A percentile compares a stretch with the other conserved stretches of the same genome.
These are phyloP conservation scores for Alectura lathami DNA, from an alignment of 2,113 vertebrate genomes.

Conservation along the genomic window DNA sequence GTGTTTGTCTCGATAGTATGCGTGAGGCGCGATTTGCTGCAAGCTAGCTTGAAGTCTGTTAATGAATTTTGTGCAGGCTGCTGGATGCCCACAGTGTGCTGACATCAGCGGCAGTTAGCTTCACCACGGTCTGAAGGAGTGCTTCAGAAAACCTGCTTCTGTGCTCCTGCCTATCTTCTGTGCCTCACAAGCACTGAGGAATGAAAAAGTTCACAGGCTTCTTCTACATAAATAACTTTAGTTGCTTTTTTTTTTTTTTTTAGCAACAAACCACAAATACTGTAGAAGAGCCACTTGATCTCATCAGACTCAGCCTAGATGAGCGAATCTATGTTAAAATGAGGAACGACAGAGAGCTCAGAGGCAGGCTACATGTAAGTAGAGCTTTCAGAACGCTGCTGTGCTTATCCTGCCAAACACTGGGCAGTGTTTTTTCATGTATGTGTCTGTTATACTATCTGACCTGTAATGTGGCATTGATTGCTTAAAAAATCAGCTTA, in stretches of 20 bases:
- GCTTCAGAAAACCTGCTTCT: background rate
- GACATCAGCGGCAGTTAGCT: rapidly evolving
- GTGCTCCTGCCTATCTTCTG: background rate
- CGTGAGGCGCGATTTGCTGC: background rate
- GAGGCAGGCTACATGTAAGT: constrained; percentile 93
- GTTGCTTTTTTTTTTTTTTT: background rate
- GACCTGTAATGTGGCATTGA: background rate
- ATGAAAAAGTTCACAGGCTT: background rate
- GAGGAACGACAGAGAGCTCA: constrained; percentile 95
- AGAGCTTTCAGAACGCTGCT: rapidly evolving
- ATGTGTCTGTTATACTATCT: background rate
- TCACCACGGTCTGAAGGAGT: background rate
- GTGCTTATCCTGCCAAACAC: background rate
- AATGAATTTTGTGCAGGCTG: rapidly evolving
- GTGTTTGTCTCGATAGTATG: no score
- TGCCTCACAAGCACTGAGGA: background rate
- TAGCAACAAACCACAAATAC: constrained; percentile 94
- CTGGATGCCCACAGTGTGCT: rapidly evolving
- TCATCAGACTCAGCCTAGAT: constrained; percentile 95
- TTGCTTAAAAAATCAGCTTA: background rate
- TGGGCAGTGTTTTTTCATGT: background rate
- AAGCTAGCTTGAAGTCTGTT: background rate
- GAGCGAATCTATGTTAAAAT: constrained; percentile 98
- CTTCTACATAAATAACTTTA: background rate
- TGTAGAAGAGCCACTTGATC: constrained; percentile 94